Conservation (phyloP, 1,140 invertebrate species). For the Drosophila willistoni region DNA sequence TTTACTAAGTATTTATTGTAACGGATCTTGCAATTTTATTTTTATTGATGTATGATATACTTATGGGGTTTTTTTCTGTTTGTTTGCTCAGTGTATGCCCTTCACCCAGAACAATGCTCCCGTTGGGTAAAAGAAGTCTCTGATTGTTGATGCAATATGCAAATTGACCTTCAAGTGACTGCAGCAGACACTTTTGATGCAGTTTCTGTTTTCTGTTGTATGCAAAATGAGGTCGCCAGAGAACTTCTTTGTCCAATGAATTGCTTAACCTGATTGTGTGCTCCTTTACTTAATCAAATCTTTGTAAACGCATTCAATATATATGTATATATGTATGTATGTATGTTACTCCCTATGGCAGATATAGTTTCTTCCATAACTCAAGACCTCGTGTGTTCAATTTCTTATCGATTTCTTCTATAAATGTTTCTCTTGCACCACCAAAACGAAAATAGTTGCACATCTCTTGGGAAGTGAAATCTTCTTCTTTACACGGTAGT, state of each 20-base stretch:
- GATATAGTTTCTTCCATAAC: slow-evolving; percentile 50
- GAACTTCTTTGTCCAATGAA: slow-evolving; percentile 10
- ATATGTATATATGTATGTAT: background rate
- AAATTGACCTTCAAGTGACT: slow-evolving; percentile 1
- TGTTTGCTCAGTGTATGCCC: slow-evolving; percentile 6
- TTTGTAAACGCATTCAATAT: background rate
- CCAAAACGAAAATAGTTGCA: slow-evolving; percentile 45
- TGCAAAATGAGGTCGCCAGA: slow-evolving; percentile 3
- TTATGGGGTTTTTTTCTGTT: too few relatives aligned
- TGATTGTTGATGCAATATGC: slow-evolving; percentile 10
- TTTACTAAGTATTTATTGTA: too few relatives aligned
- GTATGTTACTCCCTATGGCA: slow-evolving; percentile 13
- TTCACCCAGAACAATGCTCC: slow-evolving; percentile 15
- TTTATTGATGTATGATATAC: too few relatives aligned
- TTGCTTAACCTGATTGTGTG: slow-evolving; percentile 1
- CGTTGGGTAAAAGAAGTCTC: background rate
- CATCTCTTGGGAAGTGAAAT: slow-evolving; percentile 36
- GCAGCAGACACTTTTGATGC: slow-evolving; percentile 1
- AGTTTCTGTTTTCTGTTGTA: slow-evolving; percentile 6
- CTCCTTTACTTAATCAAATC: background rate
- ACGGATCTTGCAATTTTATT: too few relatives aligned
- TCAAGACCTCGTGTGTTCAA: slow-evolving; percentile 24
- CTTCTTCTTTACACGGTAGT: slow-evolving; percentile 22
- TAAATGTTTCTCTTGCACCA: slow-evolving; percentile 14
- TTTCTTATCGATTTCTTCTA: slow-evolving; percentile 28